phyloP scores from a whole-genome alignment of 2,888 invertebrate genomes.

The Zhengitettix transpicula region DNA sequence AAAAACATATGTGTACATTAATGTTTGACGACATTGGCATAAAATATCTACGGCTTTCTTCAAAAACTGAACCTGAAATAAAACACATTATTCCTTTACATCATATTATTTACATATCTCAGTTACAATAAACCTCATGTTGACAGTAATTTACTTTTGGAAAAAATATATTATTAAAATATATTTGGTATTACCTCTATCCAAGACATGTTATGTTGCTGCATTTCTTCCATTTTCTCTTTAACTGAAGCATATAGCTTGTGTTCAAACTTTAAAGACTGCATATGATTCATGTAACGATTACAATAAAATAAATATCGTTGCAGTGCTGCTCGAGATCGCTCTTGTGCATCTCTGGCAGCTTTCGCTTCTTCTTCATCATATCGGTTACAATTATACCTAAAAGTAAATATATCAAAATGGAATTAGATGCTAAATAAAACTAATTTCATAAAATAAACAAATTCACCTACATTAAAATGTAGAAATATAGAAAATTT shows the following conservation, averaged over 20 bases:
- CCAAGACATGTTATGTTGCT: slow-evolving; percentile 99
- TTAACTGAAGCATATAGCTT: slow-evolving; percentile 92
- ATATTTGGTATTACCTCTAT: slow-evolving; percentile 53
- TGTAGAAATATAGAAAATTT: not conserved
- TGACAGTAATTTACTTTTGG: too few relatives aligned
- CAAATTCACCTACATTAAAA: not conserved
- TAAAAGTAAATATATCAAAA: slow-evolving; percentile 16
- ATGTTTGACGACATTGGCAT: slow-evolving; percentile 90
- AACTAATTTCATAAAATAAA: not conserved
- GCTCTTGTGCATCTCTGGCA: slow-evolving; percentile 90
- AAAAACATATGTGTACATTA: slow-evolving; percentile 99
- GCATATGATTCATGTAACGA: slow-evolving; percentile 99
- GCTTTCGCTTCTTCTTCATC: slow-evolving; percentile 94
- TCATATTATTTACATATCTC: not conserved
- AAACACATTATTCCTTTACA: not conserved
- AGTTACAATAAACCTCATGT: too few relatives aligned
- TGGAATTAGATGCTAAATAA: not conserved
- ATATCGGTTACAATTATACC: slow-evolving; percentile 92
- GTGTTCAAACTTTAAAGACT: slow-evolving; percentile 91
- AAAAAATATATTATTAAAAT: too few relatives aligned
- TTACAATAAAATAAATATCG: slow-evolving; percentile 97
- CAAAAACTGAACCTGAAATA: slow-evolving; percentile 77
- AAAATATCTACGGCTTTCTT: slow-evolving; percentile 94
- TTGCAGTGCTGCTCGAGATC: slow-evolving; percentile 82
- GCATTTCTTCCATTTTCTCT: slow-evolving; percentile 99